Base-by-base conservation (phyloP, 2,113 vertebrate genomes). In the Strigops habroptila region DNA sequence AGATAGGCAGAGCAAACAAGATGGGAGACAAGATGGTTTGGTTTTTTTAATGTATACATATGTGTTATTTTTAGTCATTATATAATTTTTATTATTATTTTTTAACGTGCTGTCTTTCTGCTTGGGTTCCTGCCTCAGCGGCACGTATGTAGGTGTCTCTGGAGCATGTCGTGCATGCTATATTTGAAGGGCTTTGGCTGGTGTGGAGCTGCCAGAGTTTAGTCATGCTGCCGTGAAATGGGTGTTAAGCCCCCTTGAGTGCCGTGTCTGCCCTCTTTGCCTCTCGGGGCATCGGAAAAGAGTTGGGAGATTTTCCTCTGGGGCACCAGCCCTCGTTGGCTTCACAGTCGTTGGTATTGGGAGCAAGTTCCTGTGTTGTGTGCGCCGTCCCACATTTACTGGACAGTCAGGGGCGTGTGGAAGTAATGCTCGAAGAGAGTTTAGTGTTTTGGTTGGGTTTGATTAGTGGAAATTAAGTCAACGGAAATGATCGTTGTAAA, bases 231-330 rank as follows among this genome's bases (percentile, higher is more conserved):
- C 79, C 5, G 4, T 12, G 41, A 19, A 25, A 7, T 1, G 2
- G 0, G 1, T 19, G 27, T 35, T 15, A 9, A 3, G 4, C n/a
- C 59, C 18, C 11, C 78, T 10, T 2, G n/a, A 0, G 35, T 4
- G 53, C 51, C 2, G 1, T 18, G 70, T 12, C 59, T 10, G 25
- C 13, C 64, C 18, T 12, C 49, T 18, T 8, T 14, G 57, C 57
- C 33, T 19, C 73, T 57, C 7, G 3, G 14, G 35, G 22, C 31
- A 2, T 2, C 10, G 39, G 33, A 18, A 33, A 23, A 33, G 27
- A 23, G 35, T 23, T 46, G 87, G 27, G 52, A 18, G 33, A 4
- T 7, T 7, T 46, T 22, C 14, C 71, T 23, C 41, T 2, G 33
- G 33, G 43, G 7, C 12, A 6, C 19, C 3, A 10, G 64, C 37